These are phyloP conservation scores for Callyntrura guangdongensis DNA, from an alignment of 2,888 invertebrate species.

Conservation along the genomic window DNA sequence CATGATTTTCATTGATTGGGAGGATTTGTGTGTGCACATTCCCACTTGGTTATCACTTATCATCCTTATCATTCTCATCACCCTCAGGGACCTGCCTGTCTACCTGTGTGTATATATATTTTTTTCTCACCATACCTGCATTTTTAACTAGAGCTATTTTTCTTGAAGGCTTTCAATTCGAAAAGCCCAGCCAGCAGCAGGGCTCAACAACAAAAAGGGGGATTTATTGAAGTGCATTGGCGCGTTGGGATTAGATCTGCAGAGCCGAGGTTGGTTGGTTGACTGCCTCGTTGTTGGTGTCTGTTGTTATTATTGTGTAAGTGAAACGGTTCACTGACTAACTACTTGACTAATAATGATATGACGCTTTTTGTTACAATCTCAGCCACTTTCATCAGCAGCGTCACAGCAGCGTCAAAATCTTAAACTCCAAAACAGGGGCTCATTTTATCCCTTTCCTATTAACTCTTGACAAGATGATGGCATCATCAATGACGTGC, in stretches of 20 bases:
- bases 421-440: not conserved
- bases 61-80: no score
- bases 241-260: not conserved
- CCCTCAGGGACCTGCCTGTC: not conserved
- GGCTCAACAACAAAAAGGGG: not conserved
- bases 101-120: not conserved
- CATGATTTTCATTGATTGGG: no score
- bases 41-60: no score
- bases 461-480: constrained; percentile 5
- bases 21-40: not conserved
- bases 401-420: not conserved
- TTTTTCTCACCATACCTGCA: not conserved
- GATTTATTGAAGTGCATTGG: constrained; percentile 23
- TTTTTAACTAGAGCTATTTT: no score
- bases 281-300: not conserved
- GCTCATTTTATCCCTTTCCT: not conserved
- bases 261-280: no score
- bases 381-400: constrained; percentile 14
- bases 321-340: constrained; percentile 71
- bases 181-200: not conserved
- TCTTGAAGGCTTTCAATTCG: constrained; percentile 8
- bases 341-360: constrained; percentile 20
- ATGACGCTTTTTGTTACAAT: constrained; percentile 34
- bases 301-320: constrained; percentile 49
- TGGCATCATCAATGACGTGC: constrained; percentile 9